Percentiles rank a stretch among this genome's conserved stretches.
Evolutionary conservation across 2,888 invertebrate genomes (phyloP).

Genomic region (Himalopsyche tibetana): DNA sequence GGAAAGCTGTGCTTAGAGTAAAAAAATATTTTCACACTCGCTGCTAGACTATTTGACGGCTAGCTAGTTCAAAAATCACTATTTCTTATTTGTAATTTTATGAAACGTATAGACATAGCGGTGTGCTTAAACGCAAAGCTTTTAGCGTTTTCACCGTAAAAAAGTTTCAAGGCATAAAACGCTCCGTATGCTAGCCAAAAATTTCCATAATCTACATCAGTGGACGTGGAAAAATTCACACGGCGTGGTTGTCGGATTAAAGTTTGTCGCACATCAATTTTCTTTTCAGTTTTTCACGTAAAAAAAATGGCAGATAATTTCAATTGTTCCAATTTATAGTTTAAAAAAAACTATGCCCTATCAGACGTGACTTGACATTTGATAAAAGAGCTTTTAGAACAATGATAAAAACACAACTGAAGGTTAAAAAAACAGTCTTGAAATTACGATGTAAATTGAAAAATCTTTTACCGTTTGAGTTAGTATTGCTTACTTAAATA

Average conservation of each 20-base stretch:
- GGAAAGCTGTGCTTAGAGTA: too few relatives aligned
- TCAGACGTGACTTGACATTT: too few relatives aligned
- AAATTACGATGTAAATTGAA: too few relatives aligned
- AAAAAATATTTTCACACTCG: too few relatives aligned
- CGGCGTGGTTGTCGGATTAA: background rate
- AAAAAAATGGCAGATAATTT: background rate
- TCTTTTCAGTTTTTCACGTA: background rate
- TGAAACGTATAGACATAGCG: background rate
- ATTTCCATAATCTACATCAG: slow-evolving; percentile 2
- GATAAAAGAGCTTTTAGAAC: too few relatives aligned
- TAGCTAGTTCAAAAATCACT: background rate
- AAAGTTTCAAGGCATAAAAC: background rate
- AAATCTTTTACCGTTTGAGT: too few relatives aligned
- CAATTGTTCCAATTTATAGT: background rate
- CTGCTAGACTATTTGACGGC: too few relatives aligned
- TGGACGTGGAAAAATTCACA: background rate
- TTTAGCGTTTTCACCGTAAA: background rate
- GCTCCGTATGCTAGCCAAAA: background rate
- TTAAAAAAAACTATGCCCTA: too few relatives aligned
- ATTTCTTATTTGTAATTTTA: background rate
- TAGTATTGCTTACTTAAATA: too few relatives aligned
- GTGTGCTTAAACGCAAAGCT: background rate
- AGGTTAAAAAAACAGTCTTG: too few relatives aligned
- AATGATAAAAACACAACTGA: too few relatives aligned
- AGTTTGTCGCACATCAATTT: background rate